These are phyloP conservation scores for Podarcis siculus DNA, from an alignment of 2,797 vertebrate genomes.

Conservation along the genomic window DNA sequence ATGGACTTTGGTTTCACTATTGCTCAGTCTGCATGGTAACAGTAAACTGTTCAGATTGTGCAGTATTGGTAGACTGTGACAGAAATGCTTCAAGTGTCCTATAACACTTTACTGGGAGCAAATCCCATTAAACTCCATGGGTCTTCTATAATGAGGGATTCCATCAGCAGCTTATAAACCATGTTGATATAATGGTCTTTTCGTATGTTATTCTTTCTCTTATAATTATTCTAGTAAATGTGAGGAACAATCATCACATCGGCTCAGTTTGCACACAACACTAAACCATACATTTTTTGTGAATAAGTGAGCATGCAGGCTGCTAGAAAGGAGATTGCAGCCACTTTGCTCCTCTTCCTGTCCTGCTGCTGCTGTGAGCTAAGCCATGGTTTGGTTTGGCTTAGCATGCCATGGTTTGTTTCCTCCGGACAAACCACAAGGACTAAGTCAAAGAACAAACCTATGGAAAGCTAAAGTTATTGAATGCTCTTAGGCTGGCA, in stretches of 20 bases:
- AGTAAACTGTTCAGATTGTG: not conserved
- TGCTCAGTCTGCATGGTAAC: not conserved
- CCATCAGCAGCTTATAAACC: constrained; percentile 29
- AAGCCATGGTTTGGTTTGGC: too few relatives aligned
- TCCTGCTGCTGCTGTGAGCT: too few relatives aligned
- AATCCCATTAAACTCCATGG: too few relatives aligned
- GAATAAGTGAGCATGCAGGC: too few relatives aligned
- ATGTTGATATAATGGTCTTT: accelerated
- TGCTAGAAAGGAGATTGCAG: too few relatives aligned
- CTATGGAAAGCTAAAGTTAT: not conserved
- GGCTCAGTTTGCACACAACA: constrained; percentile 12
- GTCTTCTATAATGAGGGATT: too few relatives aligned
- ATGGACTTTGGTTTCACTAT: not conserved
- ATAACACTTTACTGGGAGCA: too few relatives aligned
- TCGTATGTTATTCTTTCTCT: constrained; percentile 41
- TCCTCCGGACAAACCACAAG: too few relatives aligned
- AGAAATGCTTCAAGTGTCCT: not conserved
- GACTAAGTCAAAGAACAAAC: too few relatives aligned
- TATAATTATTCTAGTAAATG: constrained; percentile 35
- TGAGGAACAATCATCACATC: constrained; percentile 44
- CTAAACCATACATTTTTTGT: too few relatives aligned
- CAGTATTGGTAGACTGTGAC: not conserved
- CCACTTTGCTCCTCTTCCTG: too few relatives aligned
- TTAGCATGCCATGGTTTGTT: too few relatives aligned
- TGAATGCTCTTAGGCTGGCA: not conserved